These are phyloP conservation scores for Cyprinodon brontotheroides DNA, from an alignment of 2,113 vertebrate genomes.

Conservation along the genomic window DNA sequence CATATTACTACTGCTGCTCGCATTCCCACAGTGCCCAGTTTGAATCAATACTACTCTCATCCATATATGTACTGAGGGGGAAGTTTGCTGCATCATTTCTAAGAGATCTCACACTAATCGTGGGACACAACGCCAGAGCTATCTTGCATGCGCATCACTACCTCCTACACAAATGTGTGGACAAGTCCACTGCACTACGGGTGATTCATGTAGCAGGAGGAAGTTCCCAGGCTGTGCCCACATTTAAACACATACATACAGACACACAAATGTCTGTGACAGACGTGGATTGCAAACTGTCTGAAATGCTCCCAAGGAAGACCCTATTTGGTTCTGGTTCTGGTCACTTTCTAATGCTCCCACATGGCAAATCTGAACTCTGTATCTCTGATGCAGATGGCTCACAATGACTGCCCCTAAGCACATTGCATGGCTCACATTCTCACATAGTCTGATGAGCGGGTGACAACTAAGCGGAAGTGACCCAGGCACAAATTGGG, in stretches of 20 bases:
- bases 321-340: slow-evolving; percentile 48
- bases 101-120: slow-evolving; percentile 35
- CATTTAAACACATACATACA: slow-evolving; percentile 46
- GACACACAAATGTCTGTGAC: slow-evolving; percentile 17
- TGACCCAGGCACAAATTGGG: background rate
- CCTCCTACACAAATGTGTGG: slow-evolving; percentile 68
- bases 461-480: slow-evolving; percentile 11
- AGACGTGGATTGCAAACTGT: slow-evolving; percentile 33
- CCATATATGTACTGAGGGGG: slow-evolving; percentile 60
- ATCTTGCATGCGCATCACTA: slow-evolving; percentile 51
- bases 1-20: background rate
- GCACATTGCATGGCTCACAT: slow-evolving; percentile 25
- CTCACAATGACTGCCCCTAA: background rate
- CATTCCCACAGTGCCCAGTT: background rate
- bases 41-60: slow-evolving; percentile 30
- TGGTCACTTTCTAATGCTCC: slow-evolving; percentile 3
- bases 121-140: slow-evolving; percentile 18
- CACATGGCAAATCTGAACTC: slow-evolving; percentile 24
- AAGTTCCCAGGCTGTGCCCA: slow-evolving; percentile 62
- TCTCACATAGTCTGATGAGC: slow-evolving; percentile 4
- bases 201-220: slow-evolving; percentile 73
- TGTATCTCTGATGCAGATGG: slow-evolving; percentile 30
- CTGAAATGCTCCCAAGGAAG: slow-evolving; percentile 41
- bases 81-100: slow-evolving; percentile 56
- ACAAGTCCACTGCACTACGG: slow-evolving; percentile 44